Evolutionary conservation across 2,888 invertebrate genomes (phyloP).

Genomic region (Drosophila yooni): DNA sequence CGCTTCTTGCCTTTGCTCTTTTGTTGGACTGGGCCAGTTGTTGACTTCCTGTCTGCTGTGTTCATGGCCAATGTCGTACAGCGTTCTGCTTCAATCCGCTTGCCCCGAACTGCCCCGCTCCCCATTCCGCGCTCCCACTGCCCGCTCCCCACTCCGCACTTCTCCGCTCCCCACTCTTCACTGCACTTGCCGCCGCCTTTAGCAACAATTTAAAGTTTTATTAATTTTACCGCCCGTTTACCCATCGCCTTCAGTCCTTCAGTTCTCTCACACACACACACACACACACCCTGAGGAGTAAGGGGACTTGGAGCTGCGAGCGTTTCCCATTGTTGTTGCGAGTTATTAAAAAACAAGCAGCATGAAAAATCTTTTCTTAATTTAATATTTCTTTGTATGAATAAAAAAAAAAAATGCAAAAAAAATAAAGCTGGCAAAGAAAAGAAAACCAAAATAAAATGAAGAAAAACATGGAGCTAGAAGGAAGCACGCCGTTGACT

Average conservation of each 20-base stretch:
- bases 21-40: slow-evolving; percentile 40
- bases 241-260: slow-evolving; percentile 24
- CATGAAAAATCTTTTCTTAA: slow-evolving; percentile 73
- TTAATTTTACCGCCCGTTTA: slow-evolving; percentile 64
- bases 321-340: slow-evolving; percentile 67
- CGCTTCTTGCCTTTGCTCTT: neutral
- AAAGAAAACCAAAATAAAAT: slow-evolving; percentile 38
- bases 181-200: slow-evolving; percentile 47
- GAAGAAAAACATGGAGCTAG: slow-evolving; percentile 50
- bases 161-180: neutral
- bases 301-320: slow-evolving; percentile 18
- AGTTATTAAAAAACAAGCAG: slow-evolving; percentile 78
- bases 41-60: slow-evolving; percentile 58
- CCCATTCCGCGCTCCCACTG: neutral
- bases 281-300: neutral
- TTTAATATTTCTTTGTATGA: slow-evolving; percentile 73
- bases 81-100: neutral
- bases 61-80: slow-evolving; percentile 60
- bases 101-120: no score
- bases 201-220: slow-evolving; percentile 79
- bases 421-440: slow-evolving; percentile 23
- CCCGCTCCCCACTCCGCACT: neutral
- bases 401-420: slow-evolving; percentile 24
- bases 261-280: slow-evolving; percentile 7
- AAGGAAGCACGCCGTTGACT: slow-evolving; percentile 62